These are phyloP conservation scores for Cebuella pygmaea DNA, from an alignment of 2,797 vertebrate genomes.

Conservation along the genomic window DNA sequence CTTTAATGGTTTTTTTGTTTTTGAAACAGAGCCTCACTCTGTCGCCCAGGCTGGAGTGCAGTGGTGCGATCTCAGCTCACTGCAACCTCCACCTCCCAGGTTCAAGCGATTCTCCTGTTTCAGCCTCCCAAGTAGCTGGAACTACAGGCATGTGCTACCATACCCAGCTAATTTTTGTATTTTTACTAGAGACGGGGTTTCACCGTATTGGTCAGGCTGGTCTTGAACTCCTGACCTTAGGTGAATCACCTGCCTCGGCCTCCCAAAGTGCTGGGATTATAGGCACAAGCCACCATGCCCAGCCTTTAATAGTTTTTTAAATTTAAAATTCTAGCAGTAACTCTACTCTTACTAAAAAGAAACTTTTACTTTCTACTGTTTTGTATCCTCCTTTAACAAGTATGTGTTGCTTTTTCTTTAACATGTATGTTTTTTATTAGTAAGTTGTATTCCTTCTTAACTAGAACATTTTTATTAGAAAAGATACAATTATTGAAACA, in stretches of 20 bases:
- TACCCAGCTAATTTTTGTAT: not conserved
- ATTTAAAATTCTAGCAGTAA: not conserved
- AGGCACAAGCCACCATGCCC: not conserved
- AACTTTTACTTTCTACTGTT: not conserved
- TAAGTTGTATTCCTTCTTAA: constrained; percentile 9
- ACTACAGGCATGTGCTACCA: not conserved
- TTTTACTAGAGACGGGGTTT: not conserved
- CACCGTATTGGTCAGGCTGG: not conserved
- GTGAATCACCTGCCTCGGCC: not conserved
- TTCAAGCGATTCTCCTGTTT: not conserved
- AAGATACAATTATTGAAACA: not conserved
- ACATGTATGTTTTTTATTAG: not conserved
- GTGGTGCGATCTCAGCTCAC: not conserved
- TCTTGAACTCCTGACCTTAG: not conserved
- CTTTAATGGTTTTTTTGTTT: not conserved
- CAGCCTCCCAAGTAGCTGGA: not conserved
- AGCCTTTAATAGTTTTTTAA: not conserved
- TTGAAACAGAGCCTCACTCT: not conserved
- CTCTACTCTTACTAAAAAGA: not conserved
- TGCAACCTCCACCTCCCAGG: not conserved
- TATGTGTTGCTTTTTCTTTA: not conserved
- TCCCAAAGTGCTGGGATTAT: not conserved
- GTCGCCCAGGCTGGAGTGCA: not conserved
- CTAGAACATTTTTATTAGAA: not conserved
- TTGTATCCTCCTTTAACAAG: not conserved